Evolutionary conservation across 2,888 invertebrate species (phyloP), one percentile per base, ranked within the genome.

Genomic region (Tortrix viridana): DNA sequence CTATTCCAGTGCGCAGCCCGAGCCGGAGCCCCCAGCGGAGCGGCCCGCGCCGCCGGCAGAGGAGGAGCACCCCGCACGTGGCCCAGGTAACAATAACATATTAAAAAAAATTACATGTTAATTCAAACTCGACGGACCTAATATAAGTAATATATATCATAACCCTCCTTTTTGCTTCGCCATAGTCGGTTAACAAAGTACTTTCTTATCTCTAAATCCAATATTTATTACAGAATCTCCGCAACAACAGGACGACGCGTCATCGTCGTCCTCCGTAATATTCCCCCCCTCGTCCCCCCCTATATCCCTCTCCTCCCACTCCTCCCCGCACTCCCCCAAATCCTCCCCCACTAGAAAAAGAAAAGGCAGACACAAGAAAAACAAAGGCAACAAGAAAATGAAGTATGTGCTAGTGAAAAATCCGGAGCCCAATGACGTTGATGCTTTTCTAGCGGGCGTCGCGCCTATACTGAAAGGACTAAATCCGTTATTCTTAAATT

Each of bases 251-350:
- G 62, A 57, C 52, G 38, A 57, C 19, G 62, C 46, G 5, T 63
- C 62, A 0, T 41, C 57, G 2, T 63, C 62, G 1, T 57, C 57
- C 1, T 57, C 57, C 0, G 16, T 63, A 3, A 63, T 63, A 16
- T 63, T 63, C 57, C 62, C 62, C 18, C 62, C 62, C 52, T 63
- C 62, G 18, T 57, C 62, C 16, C 38, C 62, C 38, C 62, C 62
- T 1, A 63, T 63, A 1, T 63, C 62, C 16, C 38, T 63, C 32
- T 57, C 57, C 23, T 52, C 50, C 9, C 62, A 18, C 56, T 57
- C 62, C 37, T 37, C 54, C 2, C 37, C 16, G 23, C 18, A 23
- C 46, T 38, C 57, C 3, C 46, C 57, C 19, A 57, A 62, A 20
- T 52, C 52, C 32, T 26, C n/a, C 32, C 48, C 44, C 37, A 41